phyloP scores from a whole-genome alignment of 2,113 vertebrate genomes.

The Chrysemys picta region DNA sequence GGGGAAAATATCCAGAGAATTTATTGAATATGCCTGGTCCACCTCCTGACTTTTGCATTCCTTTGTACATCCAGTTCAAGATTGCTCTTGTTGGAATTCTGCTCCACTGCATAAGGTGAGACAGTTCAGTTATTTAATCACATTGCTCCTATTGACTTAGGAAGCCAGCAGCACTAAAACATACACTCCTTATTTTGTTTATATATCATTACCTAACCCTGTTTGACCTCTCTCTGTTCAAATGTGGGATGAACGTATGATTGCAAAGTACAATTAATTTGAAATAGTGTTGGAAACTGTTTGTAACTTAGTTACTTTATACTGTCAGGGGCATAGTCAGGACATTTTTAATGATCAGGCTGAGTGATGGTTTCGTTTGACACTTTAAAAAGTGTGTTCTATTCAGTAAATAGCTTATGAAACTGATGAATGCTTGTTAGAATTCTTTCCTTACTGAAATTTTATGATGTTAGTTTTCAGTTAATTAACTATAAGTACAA shows the following conservation, averaged over 20 bases:
- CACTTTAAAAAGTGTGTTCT: neutral
- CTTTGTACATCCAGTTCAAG: slow-evolving; percentile 7
- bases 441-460: neutral
- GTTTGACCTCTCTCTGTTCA: neutral
- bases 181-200: neutral
- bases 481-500: neutral
- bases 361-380: neutral
- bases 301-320: neutral
- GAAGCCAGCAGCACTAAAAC: neutral
- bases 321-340: neutral
- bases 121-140: slow-evolving; percentile 30
- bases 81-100: slow-evolving; percentile 15
- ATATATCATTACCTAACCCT: neutral
- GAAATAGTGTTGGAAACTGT: neutral
- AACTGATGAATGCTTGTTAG: neutral
- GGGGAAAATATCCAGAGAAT: neutral
- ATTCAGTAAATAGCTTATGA: neutral
- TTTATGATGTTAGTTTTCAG: neutral
- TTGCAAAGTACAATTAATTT: neutral
- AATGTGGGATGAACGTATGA: slow-evolving; percentile 3
- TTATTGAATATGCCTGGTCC: neutral
- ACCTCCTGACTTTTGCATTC: neutral
- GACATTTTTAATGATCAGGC: neutral
- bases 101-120: neutral
- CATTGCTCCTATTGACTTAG: neutral